Evolutionary conservation across 2,888 invertebrate genomes (phyloP).

Genomic region (Lymantria dispar): DNA sequence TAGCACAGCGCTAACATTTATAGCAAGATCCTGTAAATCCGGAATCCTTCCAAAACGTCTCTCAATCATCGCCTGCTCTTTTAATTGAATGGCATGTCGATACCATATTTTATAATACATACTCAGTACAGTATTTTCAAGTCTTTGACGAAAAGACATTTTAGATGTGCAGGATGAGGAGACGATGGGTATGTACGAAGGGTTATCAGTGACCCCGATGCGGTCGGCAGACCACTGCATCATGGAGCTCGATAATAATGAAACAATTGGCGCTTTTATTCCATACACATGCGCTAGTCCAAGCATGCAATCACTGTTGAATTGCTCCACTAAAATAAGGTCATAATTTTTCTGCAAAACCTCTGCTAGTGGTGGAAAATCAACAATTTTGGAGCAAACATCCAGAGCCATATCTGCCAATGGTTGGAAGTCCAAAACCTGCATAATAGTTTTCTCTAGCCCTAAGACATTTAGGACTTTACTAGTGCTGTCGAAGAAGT

Average conservation of each 20-base stretch:
- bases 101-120: conserved; percentile 57
- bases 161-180: conserved; percentile 69
- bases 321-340: conserved; percentile 83
- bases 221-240: conserved; percentile 81
- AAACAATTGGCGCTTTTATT: conserved; percentile 79
- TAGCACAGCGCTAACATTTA: conserved; percentile 78
- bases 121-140: conserved; percentile 58
- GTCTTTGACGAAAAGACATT: conserved; percentile 77
- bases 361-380: conserved; percentile 57
- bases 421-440: conserved; percentile 49
- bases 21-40: conserved; percentile 74
- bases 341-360: conserved; percentile 81
- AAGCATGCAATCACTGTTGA: conserved; percentile 85
- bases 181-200: conserved; percentile 78
- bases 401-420: conserved; percentile 54
- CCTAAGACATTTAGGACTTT: conserved; percentile 42
- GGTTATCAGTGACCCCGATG: conserved; percentile 72
- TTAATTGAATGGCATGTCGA: conserved; percentile 50
- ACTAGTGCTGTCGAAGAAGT: conserved; percentile 45
- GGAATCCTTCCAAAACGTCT: conserved; percentile 72
- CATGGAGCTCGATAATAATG: conserved; percentile 77
- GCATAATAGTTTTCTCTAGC: conserved; percentile 45
- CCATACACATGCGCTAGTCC: conserved; percentile 81
- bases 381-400: conserved; percentile 63
- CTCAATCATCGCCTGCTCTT: conserved; percentile 64